Conservation (phyloP, 2,113 vertebrate genomes). For the Urocitellus parryii region DNA sequence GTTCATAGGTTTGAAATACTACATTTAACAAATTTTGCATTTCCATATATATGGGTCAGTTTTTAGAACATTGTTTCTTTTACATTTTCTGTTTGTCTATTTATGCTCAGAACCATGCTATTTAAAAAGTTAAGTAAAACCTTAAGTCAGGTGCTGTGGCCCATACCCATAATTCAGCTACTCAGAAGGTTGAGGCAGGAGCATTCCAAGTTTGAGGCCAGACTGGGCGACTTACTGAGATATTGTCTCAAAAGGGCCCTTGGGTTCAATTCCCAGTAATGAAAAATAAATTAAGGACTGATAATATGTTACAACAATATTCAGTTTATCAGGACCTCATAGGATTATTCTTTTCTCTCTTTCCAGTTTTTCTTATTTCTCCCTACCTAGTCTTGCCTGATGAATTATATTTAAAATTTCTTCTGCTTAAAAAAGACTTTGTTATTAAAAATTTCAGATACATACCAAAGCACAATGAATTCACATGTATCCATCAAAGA, state of each 20-base stretch:
- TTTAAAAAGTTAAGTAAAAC: background rate
- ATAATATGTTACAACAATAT: background rate
- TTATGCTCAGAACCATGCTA: background rate
- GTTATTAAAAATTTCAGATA: background rate
- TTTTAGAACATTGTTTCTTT: background rate
- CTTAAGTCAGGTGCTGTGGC: too few relatives aligned
- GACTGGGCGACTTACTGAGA: too few relatives aligned
- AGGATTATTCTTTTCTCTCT: background rate
- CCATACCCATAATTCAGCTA: too few relatives aligned
- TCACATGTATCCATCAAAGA: background rate
- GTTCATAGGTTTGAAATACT: slow-evolving; percentile 18
- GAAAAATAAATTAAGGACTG: background rate
- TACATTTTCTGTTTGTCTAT: background rate
- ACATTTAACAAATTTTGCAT: background rate
- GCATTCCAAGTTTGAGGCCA: too few relatives aligned
- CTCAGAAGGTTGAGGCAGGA: too few relatives aligned
- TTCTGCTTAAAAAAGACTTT: background rate
- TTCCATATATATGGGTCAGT: background rate
- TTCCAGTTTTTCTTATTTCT: background rate
- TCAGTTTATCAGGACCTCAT: background rate
- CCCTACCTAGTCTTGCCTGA: background rate
- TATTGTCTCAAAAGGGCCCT: too few relatives aligned
- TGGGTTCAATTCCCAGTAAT: too few relatives aligned
- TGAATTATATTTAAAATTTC: background rate
- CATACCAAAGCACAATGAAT: background rate